Evolutionary conservation across 1,140 invertebrate species (phyloP).

Genomic region (Dendrolimus punctatus): DNA sequence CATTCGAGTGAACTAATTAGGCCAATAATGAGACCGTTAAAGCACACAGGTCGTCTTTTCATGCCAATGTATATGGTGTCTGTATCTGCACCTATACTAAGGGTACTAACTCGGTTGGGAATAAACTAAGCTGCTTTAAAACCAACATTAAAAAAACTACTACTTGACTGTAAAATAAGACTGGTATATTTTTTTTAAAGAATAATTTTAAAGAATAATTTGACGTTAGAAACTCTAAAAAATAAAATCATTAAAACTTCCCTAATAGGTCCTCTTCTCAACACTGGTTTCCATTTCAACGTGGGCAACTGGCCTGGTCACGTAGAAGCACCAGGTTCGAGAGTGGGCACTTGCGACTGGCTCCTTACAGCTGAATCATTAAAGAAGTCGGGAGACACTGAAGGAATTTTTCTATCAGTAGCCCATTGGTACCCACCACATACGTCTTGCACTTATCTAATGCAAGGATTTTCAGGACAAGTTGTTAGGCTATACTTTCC

Average conservation of each 20-base stretch:
- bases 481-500: constrained; percentile 91
- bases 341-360: constrained; percentile 91
- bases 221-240: not conserved
- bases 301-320: constrained; percentile 94
- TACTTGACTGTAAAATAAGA: too few species aligned
- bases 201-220: not conserved
- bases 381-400: constrained; percentile 80
- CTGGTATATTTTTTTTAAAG: too few species aligned
- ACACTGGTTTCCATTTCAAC: constrained; percentile 94
- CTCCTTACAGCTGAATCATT: constrained; percentile 86
- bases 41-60: too few species aligned
- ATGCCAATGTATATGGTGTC: too few species aligned
- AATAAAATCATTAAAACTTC: not conserved
- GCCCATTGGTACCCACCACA: constrained; percentile 94
- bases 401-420: constrained; percentile 91
- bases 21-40: too few species aligned
- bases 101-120: too few species aligned
- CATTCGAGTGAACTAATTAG: too few species aligned
- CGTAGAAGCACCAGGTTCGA: constrained; percentile 87
- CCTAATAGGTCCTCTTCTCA: constrained; percentile 82
- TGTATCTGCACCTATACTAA: too few species aligned
- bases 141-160: too few species aligned
- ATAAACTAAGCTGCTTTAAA: too few species aligned
- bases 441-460: constrained; percentile 91
- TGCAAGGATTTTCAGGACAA: constrained; percentile 87